Conservation (phyloP, 2,888 invertebrate species). For the Acleris cristana region DNA sequence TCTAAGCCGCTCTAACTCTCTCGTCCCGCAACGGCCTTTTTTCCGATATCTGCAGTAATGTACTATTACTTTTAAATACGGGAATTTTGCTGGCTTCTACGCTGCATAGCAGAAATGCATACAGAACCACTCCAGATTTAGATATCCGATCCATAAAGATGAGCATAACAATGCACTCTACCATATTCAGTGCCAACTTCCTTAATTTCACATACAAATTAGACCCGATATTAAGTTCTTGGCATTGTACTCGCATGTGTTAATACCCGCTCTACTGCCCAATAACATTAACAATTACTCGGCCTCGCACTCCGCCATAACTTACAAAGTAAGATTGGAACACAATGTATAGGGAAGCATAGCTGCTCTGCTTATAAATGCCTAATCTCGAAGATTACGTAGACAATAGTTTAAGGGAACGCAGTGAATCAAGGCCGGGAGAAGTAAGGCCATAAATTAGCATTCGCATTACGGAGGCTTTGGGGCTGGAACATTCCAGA, state of each 20-base stretch:
- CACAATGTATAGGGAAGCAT: slow-evolving; percentile 18
- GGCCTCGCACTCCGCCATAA: slow-evolving; percentile 6
- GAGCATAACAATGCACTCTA: no score
- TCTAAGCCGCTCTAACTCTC: no score
- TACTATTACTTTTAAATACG: no score
- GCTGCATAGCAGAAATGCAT: no score
- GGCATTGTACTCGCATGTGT: no score
- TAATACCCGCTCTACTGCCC: no score
- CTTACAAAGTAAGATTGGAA: slow-evolving; percentile 18
- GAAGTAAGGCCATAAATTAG: slow-evolving; percentile 46
- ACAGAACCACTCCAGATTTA: no score
- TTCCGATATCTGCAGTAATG: no score
- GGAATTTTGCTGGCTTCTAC: no score
- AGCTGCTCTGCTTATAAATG: slow-evolving; percentile 30
- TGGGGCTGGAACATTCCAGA: slow-evolving; percentile 32
- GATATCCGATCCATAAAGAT: no score
- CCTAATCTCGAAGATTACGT: slow-evolving; percentile 33
- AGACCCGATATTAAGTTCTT: not conserved
- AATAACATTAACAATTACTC: slow-evolving; percentile 7
- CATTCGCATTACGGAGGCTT: slow-evolving; percentile 44
- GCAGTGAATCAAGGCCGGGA: slow-evolving; percentile 45
- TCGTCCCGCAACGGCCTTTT: no score
- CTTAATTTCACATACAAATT: not conserved
- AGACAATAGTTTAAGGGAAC: slow-evolving; percentile 43
- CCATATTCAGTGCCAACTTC: no score